A percentile compares a stretch with the other conserved stretches of the same genome.
These are phyloP conservation scores for Tetramorium bicarinatum DNA, from an alignment of 2,888 invertebrate species.

Conservation along the genomic window DNA sequence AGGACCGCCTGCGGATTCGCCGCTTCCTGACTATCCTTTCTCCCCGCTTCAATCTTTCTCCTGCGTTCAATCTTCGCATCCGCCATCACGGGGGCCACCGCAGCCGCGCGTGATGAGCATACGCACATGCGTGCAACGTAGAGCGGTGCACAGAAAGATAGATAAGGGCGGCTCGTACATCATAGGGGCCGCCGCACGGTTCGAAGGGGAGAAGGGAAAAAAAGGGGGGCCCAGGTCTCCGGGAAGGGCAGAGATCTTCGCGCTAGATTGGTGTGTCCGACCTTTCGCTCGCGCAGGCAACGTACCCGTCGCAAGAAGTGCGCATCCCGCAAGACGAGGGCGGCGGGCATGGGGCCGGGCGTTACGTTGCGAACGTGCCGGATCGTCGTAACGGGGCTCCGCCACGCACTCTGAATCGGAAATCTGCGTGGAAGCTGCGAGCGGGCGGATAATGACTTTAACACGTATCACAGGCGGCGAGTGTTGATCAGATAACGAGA, in stretches of 20 bases:
- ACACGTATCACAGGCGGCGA: slow-evolving; percentile 39
- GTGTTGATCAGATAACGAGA: slow-evolving; percentile 49
- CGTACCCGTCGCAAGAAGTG: slow-evolving; percentile 44
- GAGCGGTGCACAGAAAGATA: slow-evolving; percentile 71
- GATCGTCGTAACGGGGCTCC: slow-evolving; percentile 38
- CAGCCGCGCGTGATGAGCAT: slow-evolving; percentile 78
- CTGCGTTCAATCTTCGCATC: slow-evolving; percentile 65
- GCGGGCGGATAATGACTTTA: slow-evolving; percentile 48
- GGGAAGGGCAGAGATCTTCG: slow-evolving; percentile 69
- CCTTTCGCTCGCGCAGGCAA: slow-evolving; percentile 10
- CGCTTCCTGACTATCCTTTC: slow-evolving; percentile 39
- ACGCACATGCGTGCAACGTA: slow-evolving; percentile 69
- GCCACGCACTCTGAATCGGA: slow-evolving; percentile 47
- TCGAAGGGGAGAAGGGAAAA: not conserved
- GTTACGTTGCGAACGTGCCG: slow-evolving; percentile 46
- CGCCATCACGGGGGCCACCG: slow-evolving; percentile 64
- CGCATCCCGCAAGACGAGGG: slow-evolving; percentile 47
- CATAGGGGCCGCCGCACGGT: slow-evolving; percentile 70
- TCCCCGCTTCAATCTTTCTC: slow-evolving; percentile 22
- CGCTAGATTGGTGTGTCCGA: slow-evolving; percentile 65
- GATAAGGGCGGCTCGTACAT: slow-evolving; percentile 76
- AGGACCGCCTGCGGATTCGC: slow-evolving; percentile 10
- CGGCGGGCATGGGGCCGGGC: slow-evolving; percentile 19
- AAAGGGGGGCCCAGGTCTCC: slow-evolving; percentile 47
- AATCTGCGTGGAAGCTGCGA: slow-evolving; percentile 48